Conservation (phyloP, 2,113 vertebrate genomes). For the Thinocorus orbignyianus region DNA sequence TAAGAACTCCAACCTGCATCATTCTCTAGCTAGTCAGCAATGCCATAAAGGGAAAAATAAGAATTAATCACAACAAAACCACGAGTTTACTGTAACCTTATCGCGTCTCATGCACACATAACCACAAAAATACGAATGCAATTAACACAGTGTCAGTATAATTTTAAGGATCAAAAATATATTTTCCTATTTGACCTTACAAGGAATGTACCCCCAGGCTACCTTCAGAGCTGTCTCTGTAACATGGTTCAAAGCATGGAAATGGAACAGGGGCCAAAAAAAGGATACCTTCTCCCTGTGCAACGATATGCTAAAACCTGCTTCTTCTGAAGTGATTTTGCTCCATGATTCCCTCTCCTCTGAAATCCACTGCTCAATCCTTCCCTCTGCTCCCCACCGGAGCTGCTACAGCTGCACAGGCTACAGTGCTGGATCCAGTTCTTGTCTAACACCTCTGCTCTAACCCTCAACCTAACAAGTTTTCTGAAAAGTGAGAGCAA, state of each 20-base stretch:
- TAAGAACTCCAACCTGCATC: neutral
- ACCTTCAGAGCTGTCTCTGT: neutral
- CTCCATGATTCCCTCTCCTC: neutral
- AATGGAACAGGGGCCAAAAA: neutral
- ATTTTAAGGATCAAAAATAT: neutral
- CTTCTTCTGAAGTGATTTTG: neutral
- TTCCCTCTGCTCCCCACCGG: neutral
- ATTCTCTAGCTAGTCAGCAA: neutral
- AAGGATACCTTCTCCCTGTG: neutral
- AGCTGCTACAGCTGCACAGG: neutral
- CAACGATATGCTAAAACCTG: neutral
- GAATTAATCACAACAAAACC: neutral
- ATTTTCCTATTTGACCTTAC: neutral
- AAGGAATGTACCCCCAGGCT: neutral
- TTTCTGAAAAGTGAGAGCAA: neutral
- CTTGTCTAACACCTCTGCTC: neutral
- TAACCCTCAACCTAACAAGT: neutral
- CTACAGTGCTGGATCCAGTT: neutral
- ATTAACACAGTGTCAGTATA: neutral
- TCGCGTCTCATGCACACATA: neutral
- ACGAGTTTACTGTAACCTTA: neutral
- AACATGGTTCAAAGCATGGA: neutral
- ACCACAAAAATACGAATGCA: neutral
- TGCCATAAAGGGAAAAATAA: neutral
- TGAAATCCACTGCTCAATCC: neutral